Evolutionary conservation across 2,113 vertebrate genomes (phyloP).

Genomic region (Mirza zaza): DNA sequence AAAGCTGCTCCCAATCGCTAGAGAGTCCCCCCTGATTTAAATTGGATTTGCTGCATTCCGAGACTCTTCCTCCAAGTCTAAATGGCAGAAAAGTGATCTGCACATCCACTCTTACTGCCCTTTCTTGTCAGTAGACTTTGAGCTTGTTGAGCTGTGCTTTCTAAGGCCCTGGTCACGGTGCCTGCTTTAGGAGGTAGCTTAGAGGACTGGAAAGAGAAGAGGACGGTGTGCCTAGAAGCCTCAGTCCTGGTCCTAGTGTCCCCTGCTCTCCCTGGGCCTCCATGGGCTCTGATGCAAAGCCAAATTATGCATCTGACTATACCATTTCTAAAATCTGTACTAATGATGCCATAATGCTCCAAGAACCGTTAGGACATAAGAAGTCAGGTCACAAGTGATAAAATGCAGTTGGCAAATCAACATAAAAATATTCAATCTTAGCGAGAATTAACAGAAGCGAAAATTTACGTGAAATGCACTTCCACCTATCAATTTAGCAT

Average conservation of each 20-base stretch:
- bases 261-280: background rate
- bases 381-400: background rate
- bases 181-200: background rate
- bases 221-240: background rate
- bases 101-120: background rate
- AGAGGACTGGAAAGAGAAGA: background rate
- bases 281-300: background rate
- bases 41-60: background rate
- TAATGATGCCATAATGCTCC: background rate
- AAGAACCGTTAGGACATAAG: background rate
- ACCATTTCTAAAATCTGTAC: background rate
- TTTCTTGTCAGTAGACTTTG: background rate
- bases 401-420: background rate
- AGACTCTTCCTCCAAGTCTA: background rate
- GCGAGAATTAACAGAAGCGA: constrained; percentile 28
- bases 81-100: background rate
- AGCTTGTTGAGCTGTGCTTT: background rate
- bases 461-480: background rate
- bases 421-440: constrained; percentile 8
- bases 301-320: background rate
- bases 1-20: background rate
- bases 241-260: background rate
- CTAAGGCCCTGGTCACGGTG: background rate
- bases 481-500: background rate
- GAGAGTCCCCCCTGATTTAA: background rate